These are phyloP conservation scores for Sphyrna mokarran DNA, from an alignment of 2,113 vertebrate genomes.

Conservation along the genomic window DNA sequence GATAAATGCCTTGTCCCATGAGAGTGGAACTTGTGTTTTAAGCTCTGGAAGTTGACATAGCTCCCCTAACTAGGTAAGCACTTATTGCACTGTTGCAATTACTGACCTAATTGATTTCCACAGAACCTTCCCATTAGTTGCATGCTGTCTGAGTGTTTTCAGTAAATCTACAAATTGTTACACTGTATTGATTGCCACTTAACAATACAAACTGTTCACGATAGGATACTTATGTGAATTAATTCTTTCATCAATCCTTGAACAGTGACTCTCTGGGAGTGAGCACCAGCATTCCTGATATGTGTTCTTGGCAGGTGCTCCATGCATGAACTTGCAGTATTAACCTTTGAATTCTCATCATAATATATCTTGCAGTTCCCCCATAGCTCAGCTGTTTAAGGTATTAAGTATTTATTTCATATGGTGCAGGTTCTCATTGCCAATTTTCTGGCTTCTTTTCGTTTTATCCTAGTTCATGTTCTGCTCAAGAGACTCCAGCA, in stretches of 20 bases:
- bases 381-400: neutral
- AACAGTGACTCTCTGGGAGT: neutral
- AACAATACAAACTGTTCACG: neutral
- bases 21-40: neutral
- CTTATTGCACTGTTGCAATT: neutral
- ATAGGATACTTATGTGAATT: neutral
- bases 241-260: neutral
- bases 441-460: too few species aligned
- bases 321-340: neutral
- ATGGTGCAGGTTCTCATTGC: too few species aligned
- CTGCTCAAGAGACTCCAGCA: neutral
- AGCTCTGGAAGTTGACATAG: neutral
- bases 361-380: neutral
- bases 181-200: neutral
- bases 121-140: neutral
- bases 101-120: neutral
- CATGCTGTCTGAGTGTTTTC: neutral
- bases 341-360: neutral
- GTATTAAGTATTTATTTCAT: too few species aligned
- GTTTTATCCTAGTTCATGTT: neutral
- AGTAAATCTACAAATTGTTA: neutral
- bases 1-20: neutral
- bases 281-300: neutral
- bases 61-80: neutral
- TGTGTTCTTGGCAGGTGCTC: neutral